Percentiles rank a stretch among this genome's conserved stretches.
Evolutionary conservation across 2,113 vertebrate genomes (phyloP).

Genomic region (Phyllostomus hastatus): DNA sequence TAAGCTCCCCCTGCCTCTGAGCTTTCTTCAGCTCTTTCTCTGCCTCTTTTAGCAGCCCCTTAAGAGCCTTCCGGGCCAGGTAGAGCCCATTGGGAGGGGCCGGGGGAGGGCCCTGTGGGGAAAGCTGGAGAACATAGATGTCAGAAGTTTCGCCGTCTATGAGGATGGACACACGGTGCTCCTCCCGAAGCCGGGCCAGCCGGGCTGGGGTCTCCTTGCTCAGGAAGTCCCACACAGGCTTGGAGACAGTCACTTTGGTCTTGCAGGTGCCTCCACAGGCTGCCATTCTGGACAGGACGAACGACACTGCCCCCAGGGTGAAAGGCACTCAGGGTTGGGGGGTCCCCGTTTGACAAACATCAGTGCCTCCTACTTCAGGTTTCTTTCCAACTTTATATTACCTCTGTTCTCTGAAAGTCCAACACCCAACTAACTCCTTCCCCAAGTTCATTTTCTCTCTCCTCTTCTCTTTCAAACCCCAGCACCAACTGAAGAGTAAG

Average conservation of each 20-base stretch:
- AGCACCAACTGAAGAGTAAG: not conserved
- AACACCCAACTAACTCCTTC: not conserved
- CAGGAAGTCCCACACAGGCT: slow-evolving; percentile 95
- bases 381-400: not conserved
- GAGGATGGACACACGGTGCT: slow-evolving; percentile 90
- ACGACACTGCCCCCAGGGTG: slow-evolving; percentile 78
- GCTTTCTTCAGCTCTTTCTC: slow-evolving; percentile 85
- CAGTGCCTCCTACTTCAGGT: slow-evolving; percentile 1
- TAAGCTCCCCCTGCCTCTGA: slow-evolving; percentile 85
- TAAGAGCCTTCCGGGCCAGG: slow-evolving; percentile 81
- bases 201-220: slow-evolving; percentile 89
- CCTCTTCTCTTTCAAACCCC: not conserved
- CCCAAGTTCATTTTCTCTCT: not conserved
- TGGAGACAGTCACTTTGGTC: slow-evolving; percentile 93
- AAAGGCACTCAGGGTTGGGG: slow-evolving; percentile 67
- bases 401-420: not conserved
- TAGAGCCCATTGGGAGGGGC: slow-evolving; percentile 79
- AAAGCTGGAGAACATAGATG: slow-evolving; percentile 93
- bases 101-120: slow-evolving; percentile 82
- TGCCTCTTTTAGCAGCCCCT: slow-evolving; percentile 80
- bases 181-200: slow-evolving; percentile 92
- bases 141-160: slow-evolving; percentile 94
- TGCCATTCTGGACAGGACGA: slow-evolving; percentile 84
- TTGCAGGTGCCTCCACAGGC: slow-evolving; percentile 88
- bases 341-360: slow-evolving; percentile 35